phyloP scores from a whole-genome alignment of 1,140 invertebrate species.

The Nasonia vitripennis region DNA sequence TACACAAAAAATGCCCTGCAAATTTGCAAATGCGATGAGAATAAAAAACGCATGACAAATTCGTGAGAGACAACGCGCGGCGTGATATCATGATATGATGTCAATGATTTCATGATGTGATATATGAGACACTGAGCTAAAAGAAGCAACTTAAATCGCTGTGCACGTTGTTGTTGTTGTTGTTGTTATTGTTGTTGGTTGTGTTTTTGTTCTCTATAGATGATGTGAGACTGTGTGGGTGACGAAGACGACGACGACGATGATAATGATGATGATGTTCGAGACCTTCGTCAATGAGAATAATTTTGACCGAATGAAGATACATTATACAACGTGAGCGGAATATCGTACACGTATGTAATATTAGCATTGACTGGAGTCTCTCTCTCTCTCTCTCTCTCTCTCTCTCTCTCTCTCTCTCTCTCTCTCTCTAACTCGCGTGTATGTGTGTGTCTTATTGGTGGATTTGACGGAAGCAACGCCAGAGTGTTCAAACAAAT shows the following conservation, averaged over 20 bases:
- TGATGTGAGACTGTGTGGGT: constrained; percentile 12
- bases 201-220: neutral
- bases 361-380: constrained; percentile 39
- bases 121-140: constrained; percentile 49
- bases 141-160: constrained; percentile 55
- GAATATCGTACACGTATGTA: neutral
- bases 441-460: neutral
- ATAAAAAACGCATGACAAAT: constrained; percentile 1
- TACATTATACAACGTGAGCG: neutral
- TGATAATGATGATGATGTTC: neutral
- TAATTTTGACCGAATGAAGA: constrained; percentile 19
- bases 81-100: constrained; percentile 45
- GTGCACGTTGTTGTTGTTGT: constrained; percentile 32
- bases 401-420: neutral
- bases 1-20: neutral
- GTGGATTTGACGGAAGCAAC: constrained; percentile 27
- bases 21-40: constrained; percentile 9
- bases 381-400: neutral
- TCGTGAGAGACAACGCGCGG: constrained; percentile 38
- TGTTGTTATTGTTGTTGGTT: neutral
- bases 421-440: neutral
- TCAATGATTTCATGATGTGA: constrained; percentile 53
- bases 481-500: constrained; percentile 3
- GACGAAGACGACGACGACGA: neutral
- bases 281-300: constrained; percentile 32